A percentile compares a stretch with the other conserved stretches of the same genome.
phyloP scores from a whole-genome alignment of 2,113 vertebrate genomes.

The Catharus bicknelli region DNA sequence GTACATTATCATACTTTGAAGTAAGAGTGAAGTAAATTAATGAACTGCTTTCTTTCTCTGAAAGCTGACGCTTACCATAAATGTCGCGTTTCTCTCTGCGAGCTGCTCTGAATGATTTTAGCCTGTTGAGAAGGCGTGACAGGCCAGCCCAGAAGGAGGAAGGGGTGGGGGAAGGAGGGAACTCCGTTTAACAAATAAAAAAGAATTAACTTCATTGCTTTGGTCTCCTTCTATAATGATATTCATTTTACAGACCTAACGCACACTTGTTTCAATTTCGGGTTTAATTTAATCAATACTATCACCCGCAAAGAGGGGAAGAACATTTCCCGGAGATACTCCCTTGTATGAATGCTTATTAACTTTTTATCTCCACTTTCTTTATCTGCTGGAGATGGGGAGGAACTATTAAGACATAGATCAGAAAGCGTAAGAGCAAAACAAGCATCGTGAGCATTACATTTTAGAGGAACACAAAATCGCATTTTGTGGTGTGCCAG shows the following conservation, averaged over 20 bases:
- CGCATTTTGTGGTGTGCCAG: slow-evolving; percentile 47
- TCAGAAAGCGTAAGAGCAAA: slow-evolving; percentile 66
- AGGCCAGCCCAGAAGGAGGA: slow-evolving; percentile 90
- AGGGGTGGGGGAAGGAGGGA: slow-evolving; percentile 87
- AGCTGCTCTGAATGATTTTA: slow-evolving; percentile 84
- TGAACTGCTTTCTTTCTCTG: slow-evolving; percentile 81
- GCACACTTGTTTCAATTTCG: slow-evolving; percentile 79
- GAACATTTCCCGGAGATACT: slow-evolving; percentile 23
- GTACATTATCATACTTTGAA: slow-evolving; percentile 71
- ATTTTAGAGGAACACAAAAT: slow-evolving; percentile 45
- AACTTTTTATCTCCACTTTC: slow-evolving; percentile 68
- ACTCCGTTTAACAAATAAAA: slow-evolving; percentile 88
- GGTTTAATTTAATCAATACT: slow-evolving; percentile 79
- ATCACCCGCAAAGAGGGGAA: slow-evolving; percentile 55
- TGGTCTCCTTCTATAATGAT: slow-evolving; percentile 82
- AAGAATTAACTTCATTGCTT: slow-evolving; percentile 89
- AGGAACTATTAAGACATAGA: slow-evolving; percentile 67
- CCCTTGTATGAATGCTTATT: slow-evolving; percentile 61
- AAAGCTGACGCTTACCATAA: slow-evolving; percentile 82
- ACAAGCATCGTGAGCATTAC: not conserved
- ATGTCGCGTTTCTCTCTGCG: slow-evolving; percentile 78
- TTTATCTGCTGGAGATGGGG: slow-evolving; percentile 57
- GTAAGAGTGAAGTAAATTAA: slow-evolving; percentile 81
- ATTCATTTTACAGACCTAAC: slow-evolving; percentile 83
- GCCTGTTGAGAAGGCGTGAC: slow-evolving; percentile 92